A percentile compares a stretch with the other conserved stretches of the same genome.
Evolutionary conservation across 2,797 vertebrate species (phyloP).

Genomic region (Periophthalmus magnuspinnatus): DNA sequence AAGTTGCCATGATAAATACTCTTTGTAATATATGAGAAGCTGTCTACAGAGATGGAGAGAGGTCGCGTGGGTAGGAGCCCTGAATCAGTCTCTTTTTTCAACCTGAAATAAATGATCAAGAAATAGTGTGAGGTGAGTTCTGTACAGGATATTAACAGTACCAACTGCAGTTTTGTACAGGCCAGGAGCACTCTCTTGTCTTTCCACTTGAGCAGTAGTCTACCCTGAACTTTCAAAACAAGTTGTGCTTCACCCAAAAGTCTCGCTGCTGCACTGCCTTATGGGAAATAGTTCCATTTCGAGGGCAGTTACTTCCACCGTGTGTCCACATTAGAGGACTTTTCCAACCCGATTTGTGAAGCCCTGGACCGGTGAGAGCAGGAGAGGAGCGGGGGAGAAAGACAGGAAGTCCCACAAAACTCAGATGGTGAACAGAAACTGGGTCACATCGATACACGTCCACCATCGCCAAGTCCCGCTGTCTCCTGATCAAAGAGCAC

Average conservation of each 20-base stretch:
- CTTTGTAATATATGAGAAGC: conserved; percentile 65
- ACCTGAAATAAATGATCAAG: conserved; percentile 71
- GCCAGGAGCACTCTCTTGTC: conserved; percentile 52
- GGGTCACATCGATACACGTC: conserved; percentile 72
- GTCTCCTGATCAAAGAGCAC: conserved; percentile 73
- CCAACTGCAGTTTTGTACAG: conserved; percentile 66
- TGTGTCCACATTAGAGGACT: conserved; percentile 38
- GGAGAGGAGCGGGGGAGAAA: conserved; percentile 14
- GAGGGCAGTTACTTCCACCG: conserved; percentile 57
- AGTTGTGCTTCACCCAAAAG: conserved; percentile 70
- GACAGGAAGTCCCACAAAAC: conserved; percentile 6
- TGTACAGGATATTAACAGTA: conserved; percentile 71
- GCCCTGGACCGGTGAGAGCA: conserved; percentile 31
- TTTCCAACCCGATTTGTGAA: conserved; percentile 38
- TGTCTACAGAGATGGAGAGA: conserved; percentile 64
- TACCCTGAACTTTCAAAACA: conserved; percentile 71
- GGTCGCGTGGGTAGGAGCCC: conserved; percentile 67
- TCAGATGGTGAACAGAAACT: conserved; percentile 55
- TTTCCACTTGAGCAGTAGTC: conserved; percentile 41
- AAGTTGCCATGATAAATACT: conserved; percentile 71
- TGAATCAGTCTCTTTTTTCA: conserved; percentile 62
- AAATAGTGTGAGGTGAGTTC: conserved; percentile 67
- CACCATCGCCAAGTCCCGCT: conserved; percentile 55
- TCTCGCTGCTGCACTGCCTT: conserved; percentile 53
- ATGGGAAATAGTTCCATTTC: conserved; percentile 41